phyloP scores from a whole-genome alignment of 2,888 invertebrate species.

The Calameuta idolon region DNA sequence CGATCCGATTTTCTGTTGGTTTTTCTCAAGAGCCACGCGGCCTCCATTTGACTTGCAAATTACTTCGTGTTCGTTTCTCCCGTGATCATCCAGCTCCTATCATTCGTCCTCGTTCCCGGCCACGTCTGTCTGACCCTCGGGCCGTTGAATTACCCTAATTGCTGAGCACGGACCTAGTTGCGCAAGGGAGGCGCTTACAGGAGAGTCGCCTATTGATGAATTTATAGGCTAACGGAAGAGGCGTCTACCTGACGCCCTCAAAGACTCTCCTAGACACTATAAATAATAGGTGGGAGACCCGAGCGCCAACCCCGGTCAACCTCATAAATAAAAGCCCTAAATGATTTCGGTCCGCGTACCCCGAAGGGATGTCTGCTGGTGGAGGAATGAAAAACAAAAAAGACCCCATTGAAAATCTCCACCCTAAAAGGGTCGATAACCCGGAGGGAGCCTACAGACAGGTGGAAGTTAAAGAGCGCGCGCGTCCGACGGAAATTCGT shows the following conservation, averaged over 20 bases:
- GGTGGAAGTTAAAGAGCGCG: neutral
- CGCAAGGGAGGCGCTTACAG: conserved; percentile 44
- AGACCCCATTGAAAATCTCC: neutral
- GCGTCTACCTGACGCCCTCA: neutral
- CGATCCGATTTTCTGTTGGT: conserved; percentile 9
- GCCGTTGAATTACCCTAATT: conserved; percentile 55
- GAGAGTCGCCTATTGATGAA: neutral
- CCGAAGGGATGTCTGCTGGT: neutral
- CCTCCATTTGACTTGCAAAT: conserved; percentile 25
- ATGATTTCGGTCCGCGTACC: neutral
- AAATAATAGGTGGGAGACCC: neutral
- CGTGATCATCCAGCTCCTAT: conserved; percentile 25
- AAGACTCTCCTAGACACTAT: neutral
- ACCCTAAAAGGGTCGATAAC: neutral
- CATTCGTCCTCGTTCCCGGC: conserved; percentile 20
- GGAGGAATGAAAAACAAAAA: neutral
- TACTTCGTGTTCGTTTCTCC: conserved; percentile 27
- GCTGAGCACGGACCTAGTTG: conserved; percentile 46
- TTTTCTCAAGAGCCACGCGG: conserved; percentile 9
- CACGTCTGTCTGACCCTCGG: conserved; percentile 31
- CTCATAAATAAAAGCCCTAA: neutral
- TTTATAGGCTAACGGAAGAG: neutral
- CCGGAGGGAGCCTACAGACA: neutral
- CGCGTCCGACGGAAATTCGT: neutral
- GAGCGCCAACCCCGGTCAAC: neutral